Evolutionary conservation across 2,113 vertebrate species (phyloP).

Genomic region (Tragelaphus strepsiceros): DNA sequence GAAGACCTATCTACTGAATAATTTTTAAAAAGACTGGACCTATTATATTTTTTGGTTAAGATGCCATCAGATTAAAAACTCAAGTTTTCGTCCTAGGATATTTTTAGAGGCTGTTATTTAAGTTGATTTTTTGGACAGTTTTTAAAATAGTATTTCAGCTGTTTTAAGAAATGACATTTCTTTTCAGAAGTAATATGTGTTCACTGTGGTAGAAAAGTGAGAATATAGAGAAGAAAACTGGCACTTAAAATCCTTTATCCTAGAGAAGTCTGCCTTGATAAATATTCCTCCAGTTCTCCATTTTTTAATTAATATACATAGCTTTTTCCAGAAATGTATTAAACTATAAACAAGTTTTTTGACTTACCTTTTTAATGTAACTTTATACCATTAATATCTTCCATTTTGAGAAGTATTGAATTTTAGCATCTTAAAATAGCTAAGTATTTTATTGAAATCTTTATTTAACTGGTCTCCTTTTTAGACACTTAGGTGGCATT

Average conservation of each 20-base stretch:
- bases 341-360: not conserved
- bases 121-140: not conserved
- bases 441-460: not conserved
- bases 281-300: not conserved
- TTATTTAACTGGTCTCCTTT: not conserved
- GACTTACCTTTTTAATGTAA: not conserved
- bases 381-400: not conserved
- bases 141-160: not conserved
- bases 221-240: not conserved
- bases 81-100: not conserved
- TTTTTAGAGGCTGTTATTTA: not conserved
- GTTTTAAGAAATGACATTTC: not conserved
- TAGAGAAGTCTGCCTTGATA: not conserved
- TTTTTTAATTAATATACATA: not conserved
- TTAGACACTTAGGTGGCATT: not conserved
- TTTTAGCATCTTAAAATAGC: not conserved
- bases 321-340: not conserved
- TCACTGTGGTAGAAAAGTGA: not conserved
- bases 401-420: not conserved
- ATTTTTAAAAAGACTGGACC: not conserved
- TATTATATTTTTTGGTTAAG: not conserved
- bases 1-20: not conserved
- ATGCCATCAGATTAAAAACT: not conserved
- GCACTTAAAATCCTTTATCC: not conserved
- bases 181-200: not conserved